Conservation (phyloP, 2,113 vertebrate species). For the Ictidomys tridecemlineatus region DNA sequence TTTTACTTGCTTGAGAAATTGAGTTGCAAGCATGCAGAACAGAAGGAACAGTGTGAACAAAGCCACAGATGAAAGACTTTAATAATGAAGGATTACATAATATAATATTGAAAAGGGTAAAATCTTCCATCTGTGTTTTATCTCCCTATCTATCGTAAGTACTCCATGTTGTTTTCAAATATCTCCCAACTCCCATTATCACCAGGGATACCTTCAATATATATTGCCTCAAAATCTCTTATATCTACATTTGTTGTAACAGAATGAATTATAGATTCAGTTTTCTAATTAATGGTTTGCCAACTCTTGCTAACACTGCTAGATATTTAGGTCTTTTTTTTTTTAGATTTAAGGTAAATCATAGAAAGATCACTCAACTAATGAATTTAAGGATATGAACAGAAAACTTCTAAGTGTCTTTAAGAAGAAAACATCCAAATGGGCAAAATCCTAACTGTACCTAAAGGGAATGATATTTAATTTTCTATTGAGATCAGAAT, state of each 20-base stretch:
- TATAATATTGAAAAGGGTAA: background rate
- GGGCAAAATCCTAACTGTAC: slow-evolving; percentile 36
- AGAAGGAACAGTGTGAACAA: background rate
- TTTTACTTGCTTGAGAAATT: background rate
- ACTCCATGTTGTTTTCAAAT: slow-evolving; percentile 12
- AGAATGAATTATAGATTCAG: background rate
- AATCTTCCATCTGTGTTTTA: background rate
- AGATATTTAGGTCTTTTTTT: background rate
- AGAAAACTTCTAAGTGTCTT: background rate
- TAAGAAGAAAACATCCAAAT: background rate
- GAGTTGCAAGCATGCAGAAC: background rate
- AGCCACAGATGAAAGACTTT: background rate
- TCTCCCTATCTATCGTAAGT: background rate
- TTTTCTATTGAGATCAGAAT: slow-evolving; percentile 60
- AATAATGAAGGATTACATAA: background rate
- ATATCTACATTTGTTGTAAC: background rate
- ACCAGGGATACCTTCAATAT: background rate
- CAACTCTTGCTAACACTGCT: background rate
- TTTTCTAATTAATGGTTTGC: background rate
- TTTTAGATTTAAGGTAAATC: slow-evolving; percentile 33
- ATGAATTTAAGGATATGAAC: slow-evolving; percentile 37
- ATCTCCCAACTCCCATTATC: background rate
- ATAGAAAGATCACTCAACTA: slow-evolving; percentile 35
- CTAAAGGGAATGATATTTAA: background rate
- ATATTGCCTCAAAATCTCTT: background rate